Evolutionary conservation across 2,797 vertebrate genomes (phyloP).

Genomic region (Chelmon rostratus): DNA sequence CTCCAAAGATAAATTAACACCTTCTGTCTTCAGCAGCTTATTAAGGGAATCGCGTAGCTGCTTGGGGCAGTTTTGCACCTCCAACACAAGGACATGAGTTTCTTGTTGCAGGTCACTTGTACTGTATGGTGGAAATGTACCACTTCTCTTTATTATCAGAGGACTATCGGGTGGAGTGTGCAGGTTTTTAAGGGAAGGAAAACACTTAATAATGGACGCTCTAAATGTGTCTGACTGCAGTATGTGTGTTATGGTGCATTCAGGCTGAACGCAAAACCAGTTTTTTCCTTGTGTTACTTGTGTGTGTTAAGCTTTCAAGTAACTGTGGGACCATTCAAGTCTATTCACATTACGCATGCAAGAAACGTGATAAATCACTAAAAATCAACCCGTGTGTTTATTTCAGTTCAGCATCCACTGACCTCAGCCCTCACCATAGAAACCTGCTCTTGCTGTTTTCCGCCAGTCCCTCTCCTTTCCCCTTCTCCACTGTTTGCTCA

Average conservation of each 20-base stretch:
- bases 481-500: too few species aligned
- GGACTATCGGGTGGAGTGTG: background rate
- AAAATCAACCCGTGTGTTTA: too few species aligned
- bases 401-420: too few species aligned
- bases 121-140: background rate
- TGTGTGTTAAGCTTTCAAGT: too few species aligned
- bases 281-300: too few species aligned
- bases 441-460: too few species aligned
- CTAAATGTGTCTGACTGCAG: background rate
- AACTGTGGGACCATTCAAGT: too few species aligned
- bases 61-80: slow-evolving; percentile 29
- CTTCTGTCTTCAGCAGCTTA: slow-evolving; percentile 31
- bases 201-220: background rate
- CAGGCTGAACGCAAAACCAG: too few species aligned
- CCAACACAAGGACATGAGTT: slow-evolving; percentile 21
- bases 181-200: background rate
- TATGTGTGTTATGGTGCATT: background rate
- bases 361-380: too few species aligned
- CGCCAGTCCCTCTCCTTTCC: too few species aligned
- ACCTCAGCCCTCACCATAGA: too few species aligned
- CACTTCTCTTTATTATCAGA: background rate
- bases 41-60: slow-evolving; percentile 18
- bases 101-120: background rate
- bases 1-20: slow-evolving; percentile 35
- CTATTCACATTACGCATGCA: too few species aligned